These are phyloP conservation scores for Caracal caracal DNA, from an alignment of 2,113 vertebrate genomes.

Conservation along the genomic window DNA sequence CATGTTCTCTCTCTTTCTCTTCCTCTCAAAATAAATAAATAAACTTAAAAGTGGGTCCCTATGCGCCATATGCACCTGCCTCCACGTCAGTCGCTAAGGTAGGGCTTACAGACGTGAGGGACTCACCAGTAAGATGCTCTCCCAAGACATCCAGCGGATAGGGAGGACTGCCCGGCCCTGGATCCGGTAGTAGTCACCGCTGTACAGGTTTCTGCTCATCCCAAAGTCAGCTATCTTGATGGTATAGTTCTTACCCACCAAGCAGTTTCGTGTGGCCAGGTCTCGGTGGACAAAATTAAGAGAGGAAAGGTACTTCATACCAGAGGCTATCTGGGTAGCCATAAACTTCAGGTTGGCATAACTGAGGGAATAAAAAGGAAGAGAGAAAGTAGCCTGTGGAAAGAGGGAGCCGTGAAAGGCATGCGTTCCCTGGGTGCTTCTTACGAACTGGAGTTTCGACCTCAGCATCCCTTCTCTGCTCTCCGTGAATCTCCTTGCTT, in stretches of 20 bases:
- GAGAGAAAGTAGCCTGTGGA: not conserved
- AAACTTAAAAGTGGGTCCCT: too few relatives aligned
- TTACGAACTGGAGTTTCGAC: not conserved
- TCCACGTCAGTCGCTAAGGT: too few relatives aligned
- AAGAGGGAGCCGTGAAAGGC: not conserved
- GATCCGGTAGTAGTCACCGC: constrained; percentile 97
- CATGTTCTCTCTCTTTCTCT: too few relatives aligned
- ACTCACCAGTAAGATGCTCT: constrained; percentile 96
- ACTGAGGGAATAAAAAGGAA: constrained; percentile 78
- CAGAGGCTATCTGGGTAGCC: constrained; percentile 95
- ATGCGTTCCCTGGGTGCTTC: not conserved
- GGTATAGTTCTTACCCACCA: constrained; percentile 95
- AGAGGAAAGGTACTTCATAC: constrained; percentile 98
- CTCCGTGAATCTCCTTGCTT: not conserved
- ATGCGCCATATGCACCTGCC: accelerated
- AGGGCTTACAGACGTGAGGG: not conserved
- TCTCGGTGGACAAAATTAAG: constrained; percentile 99
- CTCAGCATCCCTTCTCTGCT: not conserved
- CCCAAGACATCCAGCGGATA: constrained; percentile 99
- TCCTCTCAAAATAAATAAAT: too few relatives aligned
- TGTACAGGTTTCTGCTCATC: constrained; percentile 99
- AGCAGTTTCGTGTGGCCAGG: constrained; percentile 97
- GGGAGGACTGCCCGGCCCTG: constrained; percentile 98
- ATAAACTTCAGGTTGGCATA: constrained; percentile 91
- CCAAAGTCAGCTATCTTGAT: constrained; percentile 99